Evolutionary conservation across 2,113 vertebrate species (phyloP).

Genomic region (Glareola pratincola): DNA sequence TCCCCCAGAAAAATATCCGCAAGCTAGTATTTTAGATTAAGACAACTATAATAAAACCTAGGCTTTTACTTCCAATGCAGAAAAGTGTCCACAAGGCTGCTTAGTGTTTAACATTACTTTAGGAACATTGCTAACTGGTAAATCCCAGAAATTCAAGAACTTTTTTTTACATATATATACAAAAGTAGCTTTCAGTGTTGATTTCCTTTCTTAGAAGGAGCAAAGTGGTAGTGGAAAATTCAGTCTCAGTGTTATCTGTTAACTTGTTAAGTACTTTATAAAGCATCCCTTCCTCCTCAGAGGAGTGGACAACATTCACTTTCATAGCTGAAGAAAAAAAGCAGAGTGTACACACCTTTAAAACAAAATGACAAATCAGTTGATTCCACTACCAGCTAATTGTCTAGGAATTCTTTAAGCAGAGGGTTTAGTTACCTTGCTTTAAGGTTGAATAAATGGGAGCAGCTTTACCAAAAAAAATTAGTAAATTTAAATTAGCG

Average conservation of each 20-base stretch:
- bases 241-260: not conserved
- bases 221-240: not conserved
- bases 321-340: not conserved
- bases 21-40: not conserved
- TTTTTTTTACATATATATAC: not conserved
- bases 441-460: not conserved
- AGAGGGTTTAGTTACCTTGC: not conserved
- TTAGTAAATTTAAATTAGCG: not conserved
- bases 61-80: not conserved
- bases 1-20: not conserved
- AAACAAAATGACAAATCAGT: not conserved
- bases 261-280: not conserved
- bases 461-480: slow-evolving; percentile 6
- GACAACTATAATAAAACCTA: not conserved
- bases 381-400: not conserved
- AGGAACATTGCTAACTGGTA: not conserved
- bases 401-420: not conserved
- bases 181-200: not conserved
- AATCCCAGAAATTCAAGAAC: not conserved
- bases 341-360: not conserved
- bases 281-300: not conserved
- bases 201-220: not conserved
- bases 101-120: not conserved
- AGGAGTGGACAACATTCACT: not conserved
- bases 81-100: not conserved